A percentile compares a stretch with the other conserved stretches of the same genome.
phyloP scores from a whole-genome alignment of 2,113 vertebrate species.

The Dromas ardeola region DNA sequence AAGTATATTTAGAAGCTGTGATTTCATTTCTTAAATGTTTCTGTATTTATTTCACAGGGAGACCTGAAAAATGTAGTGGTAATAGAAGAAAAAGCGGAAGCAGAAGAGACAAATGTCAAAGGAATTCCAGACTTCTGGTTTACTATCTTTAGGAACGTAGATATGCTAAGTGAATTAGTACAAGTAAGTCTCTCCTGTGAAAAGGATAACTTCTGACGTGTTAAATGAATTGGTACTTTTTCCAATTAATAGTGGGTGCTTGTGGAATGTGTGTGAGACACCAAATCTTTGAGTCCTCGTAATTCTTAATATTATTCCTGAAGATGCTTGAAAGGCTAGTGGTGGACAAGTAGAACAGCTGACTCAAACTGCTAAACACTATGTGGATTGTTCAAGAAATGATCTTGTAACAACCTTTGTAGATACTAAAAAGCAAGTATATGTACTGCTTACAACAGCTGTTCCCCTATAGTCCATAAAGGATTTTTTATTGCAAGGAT shows the following conservation, averaged over 20 bases:
- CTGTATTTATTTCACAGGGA: constrained; percentile 71
- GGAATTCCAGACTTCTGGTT: constrained; percentile 99
- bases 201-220: background rate
- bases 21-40: background rate
- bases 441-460: background rate
- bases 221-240: background rate
- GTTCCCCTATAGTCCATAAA: background rate
- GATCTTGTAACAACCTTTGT: background rate
- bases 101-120: constrained; percentile 82
- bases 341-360: background rate
- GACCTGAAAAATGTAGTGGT: constrained; percentile 89
- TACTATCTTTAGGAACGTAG: constrained; percentile 95
- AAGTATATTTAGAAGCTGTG: background rate
- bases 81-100: constrained; percentile 85
- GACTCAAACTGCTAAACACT: background rate
- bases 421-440: background rate
- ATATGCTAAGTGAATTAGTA: constrained; percentile 95
- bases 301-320: background rate
- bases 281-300: background rate
- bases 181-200: constrained; percentile 78
- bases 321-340: background rate
- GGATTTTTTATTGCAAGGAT: background rate
- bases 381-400: background rate
- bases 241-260: background rate
- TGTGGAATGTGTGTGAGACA: background rate